phyloP scores from a whole-genome alignment of 2,113 vertebrate species.

The Ovibos moschatus region DNA sequence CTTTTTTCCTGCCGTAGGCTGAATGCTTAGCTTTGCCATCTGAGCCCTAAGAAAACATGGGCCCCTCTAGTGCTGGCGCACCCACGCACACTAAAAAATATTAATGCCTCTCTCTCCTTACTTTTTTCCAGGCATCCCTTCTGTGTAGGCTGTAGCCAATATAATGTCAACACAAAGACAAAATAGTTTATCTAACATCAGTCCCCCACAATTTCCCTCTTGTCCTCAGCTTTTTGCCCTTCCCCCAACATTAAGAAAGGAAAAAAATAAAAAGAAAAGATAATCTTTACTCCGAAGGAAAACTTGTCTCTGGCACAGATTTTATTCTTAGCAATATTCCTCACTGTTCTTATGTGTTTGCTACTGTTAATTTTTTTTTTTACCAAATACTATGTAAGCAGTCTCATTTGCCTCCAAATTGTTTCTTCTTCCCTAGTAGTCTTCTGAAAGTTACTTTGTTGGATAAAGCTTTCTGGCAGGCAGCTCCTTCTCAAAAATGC shows the following conservation, averaged over 20 bases:
- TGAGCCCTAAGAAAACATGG: conserved; percentile 98
- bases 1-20: conserved; percentile 94
- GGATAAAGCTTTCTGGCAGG: conserved; percentile 57
- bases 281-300: conserved; percentile 77
- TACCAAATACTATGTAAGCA: conserved; percentile 67
- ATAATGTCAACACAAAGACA: conserved; percentile 96
- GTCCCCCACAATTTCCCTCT: conserved; percentile 66
- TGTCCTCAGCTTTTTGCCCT: conserved; percentile 60
- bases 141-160: conserved; percentile 88
- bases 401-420: neutral
- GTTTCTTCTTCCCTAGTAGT: conserved; percentile 13
- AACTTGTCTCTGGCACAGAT: conserved; percentile 76
- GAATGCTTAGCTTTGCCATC: conserved; percentile 99
- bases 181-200: conserved; percentile 98
- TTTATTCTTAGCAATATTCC: conserved; percentile 65
- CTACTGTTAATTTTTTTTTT: conserved; percentile 70
- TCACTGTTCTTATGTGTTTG: conserved; percentile 53
- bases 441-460: neutral
- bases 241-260: conserved; percentile 28
- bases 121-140: conserved; percentile 85
- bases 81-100: conserved; percentile 92
- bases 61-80: conserved; percentile 91
- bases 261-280: conserved; percentile 51
- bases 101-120: conserved; percentile 87
- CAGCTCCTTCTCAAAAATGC: conserved; percentile 38